Evolutionary conservation across 2,113 vertebrate species (phyloP).

Genomic region (Ariopsis seemanni): DNA sequence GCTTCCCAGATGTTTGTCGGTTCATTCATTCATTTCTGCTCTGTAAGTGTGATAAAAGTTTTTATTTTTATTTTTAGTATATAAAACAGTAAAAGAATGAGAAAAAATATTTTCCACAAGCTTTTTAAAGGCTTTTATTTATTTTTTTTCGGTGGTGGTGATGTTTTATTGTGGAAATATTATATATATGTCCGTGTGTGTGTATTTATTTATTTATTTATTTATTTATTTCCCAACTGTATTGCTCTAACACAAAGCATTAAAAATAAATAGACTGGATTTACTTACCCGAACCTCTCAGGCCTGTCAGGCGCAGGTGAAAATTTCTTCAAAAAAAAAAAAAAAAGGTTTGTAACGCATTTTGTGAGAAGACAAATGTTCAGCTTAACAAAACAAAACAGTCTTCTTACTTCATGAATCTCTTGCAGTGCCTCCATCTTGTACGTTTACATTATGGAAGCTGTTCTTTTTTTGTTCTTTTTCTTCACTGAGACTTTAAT

Average conservation of each 20-base stretch:
- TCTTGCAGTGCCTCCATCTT: not conserved
- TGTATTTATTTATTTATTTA: too few species aligned
- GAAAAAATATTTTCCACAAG: not conserved
- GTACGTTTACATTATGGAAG: not conserved
- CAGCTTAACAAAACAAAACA: not conserved
- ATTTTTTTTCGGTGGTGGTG: too few species aligned
- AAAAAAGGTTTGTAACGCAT: not conserved
- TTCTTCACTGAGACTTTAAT: slow-evolving; percentile 45
- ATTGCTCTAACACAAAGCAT: not conserved
- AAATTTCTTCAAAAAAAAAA: not conserved
- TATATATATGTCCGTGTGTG: too few species aligned
- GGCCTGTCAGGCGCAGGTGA: not conserved
- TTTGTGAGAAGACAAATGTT: not conserved
- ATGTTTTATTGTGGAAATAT: not conserved
- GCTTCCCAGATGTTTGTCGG: not conserved
- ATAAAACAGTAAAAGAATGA: not conserved
- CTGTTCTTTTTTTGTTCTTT: slow-evolving; percentile 9
- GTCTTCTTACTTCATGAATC: not conserved
- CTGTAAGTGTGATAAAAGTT: not conserved
- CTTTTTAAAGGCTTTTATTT: too few species aligned
- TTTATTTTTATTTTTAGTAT: not conserved
- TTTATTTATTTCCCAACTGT: too few species aligned
- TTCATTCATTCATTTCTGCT: not conserved
- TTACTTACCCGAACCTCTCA: not conserved
- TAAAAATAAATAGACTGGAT: not conserved